phyloP scores from a whole-genome alignment of 2,113 vertebrate species.

The Centropristis striata region DNA sequence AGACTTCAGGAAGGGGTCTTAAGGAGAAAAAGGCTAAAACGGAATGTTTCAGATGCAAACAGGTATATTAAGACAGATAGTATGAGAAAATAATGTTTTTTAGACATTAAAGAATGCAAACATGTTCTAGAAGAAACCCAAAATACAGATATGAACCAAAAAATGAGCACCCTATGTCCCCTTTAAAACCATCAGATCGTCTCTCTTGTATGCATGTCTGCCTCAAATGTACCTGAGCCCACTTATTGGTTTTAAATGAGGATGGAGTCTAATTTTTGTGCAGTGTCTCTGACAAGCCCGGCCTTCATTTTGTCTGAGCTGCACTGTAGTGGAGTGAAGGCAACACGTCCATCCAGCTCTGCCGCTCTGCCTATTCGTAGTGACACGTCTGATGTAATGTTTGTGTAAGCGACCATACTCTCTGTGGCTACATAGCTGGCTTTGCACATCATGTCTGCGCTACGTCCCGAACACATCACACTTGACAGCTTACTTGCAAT shows the following conservation, averaged over 20 bases:
- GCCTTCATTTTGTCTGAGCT: conserved; percentile 34
- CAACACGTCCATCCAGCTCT: conserved; percentile 44
- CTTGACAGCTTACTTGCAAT: conserved; percentile 36
- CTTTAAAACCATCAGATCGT: not conserved
- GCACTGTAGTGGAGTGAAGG: conserved; percentile 16
- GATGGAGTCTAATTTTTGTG: not conserved
- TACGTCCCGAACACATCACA: conserved; percentile 20
- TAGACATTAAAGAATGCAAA: no score
- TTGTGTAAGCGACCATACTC: conserved; percentile 58
- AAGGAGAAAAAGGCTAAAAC: no score
- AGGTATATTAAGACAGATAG: no score
- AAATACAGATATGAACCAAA: no score
- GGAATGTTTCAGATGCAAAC: no score
- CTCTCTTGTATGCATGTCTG: not conserved
- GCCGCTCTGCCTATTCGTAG: conserved; percentile 23
- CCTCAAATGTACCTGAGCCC: not conserved
- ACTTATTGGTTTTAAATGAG: conserved; percentile 3
- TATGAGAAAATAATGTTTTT: no score
- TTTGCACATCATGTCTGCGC: conserved; percentile 28
- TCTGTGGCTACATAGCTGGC: conserved; percentile 46
- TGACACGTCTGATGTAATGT: conserved; percentile 73
- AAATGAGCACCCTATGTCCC: no score
- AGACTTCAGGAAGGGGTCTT: no score
- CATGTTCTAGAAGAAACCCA: no score
- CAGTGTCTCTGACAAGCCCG: not conserved